Percentiles rank a stretch among this genome's conserved stretches.
Conservation (phyloP, 2,797 vertebrate species). For the Protosalanx chinensis region DNA sequence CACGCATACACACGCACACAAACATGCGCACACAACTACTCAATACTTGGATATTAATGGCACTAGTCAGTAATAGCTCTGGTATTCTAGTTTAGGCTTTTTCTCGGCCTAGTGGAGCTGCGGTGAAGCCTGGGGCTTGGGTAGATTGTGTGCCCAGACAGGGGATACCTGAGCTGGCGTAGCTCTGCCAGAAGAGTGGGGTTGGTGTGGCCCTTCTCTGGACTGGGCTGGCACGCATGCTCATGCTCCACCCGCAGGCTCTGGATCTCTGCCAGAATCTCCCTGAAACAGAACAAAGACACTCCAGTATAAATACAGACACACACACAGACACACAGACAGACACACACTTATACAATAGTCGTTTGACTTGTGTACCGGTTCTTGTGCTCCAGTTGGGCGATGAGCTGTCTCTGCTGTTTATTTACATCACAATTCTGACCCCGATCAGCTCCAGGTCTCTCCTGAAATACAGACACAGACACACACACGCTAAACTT, state of each 20-base stretch:
- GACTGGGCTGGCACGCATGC: slow-evolving; percentile 85
- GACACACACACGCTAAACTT: slow-evolving; percentile 3
- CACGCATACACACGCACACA: slow-evolving; percentile 23
- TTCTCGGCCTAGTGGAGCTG: background rate
- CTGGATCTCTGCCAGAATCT: slow-evolving; percentile 92
- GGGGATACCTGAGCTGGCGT: slow-evolving; percentile 80
- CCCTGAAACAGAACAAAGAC: slow-evolving; percentile 67
- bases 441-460: slow-evolving; percentile 75
- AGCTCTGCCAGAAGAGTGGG: slow-evolving; percentile 89
- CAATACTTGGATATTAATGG: background rate
- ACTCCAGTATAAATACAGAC: slow-evolving; percentile 37
- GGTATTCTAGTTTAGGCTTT: background rate
- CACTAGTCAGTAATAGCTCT: no score
- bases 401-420: slow-evolving; percentile 88
- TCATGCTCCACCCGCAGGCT: slow-evolving; percentile 86
- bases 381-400: slow-evolving; percentile 89
- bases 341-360: background rate
- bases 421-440: slow-evolving; percentile 88
- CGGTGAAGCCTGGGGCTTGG: background rate
- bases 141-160: background rate
- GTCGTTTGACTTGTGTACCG: slow-evolving; percentile 65
- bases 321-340: slow-evolving; percentile 23
- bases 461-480: slow-evolving; percentile 61
- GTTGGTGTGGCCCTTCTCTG: slow-evolving; percentile 87
- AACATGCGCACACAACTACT: background rate